Base-by-base conservation (phyloP, 2,888 invertebrate species). In the Idaea dimidiata region DNA sequence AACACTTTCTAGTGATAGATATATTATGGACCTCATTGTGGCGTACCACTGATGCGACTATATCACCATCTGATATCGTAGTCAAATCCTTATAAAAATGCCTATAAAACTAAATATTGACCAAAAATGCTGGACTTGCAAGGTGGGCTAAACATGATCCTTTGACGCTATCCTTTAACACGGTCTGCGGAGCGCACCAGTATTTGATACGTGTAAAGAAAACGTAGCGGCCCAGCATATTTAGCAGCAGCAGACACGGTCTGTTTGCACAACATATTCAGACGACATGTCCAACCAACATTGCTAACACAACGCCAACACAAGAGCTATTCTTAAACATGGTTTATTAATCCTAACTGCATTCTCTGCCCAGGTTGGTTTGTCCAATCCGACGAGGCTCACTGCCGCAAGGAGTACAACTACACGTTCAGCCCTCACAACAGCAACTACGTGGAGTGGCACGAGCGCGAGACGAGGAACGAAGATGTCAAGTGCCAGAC, bases 391-490 rank as follows among this genome's bases (percentile, higher is more conserved):
- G 95, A 96, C 78, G 97, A 97, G 79, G 89, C 94, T 59, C 94
- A 94, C 73, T 94, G 95, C 80, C 94, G 94, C 77, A 97, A 97
- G 78, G 97, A 97, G 83, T 98, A 97, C 93, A 95, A 95, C 84
- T 98, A 98, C 88, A 93, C 93, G 65, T 94, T 95, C 81, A 95
- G 95, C 77, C 89, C 94, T 32, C 90, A 93, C 72, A 96, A 96
- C 87, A 87, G 88, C 59, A 94, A 94, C 79, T 98, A 97, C 83
- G 94, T 98, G 68, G 95, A 97, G 82, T 98, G 98, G 98, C 94
- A 95, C 76, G 97, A 97, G 82, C 94, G 94, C 66, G 96, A 96
- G 80, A 96, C 95, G 33, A 90, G 95, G 63, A 94, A 93, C 43
- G 67, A 70, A 16, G 89, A 90, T 75, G 91, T 95, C 79, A 94